Evolutionary conservation across 2,113 vertebrate genomes (phyloP), one percentile per base, ranked within the genome.

Genomic region (Calidris pygmaea): DNA sequence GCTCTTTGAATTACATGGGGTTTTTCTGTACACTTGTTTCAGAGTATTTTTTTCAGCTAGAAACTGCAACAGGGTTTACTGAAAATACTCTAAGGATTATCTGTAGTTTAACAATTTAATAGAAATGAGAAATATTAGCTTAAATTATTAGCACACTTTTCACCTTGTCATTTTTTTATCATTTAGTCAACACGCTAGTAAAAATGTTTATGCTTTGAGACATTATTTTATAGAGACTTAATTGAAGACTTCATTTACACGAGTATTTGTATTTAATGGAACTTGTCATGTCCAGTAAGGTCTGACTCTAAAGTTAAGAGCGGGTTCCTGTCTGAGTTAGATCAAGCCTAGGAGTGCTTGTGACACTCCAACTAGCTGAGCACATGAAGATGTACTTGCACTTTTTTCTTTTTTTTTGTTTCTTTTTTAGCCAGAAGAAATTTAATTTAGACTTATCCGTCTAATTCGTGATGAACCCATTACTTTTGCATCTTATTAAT

Each of bases 1-100:
- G 35, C 43, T 90, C 20, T 55, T 75, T 75, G 60, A 92, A 81
- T 84, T 95, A 78, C 34, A 7, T 48, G 12, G 4, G 5, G 0
- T 23, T 58, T 94, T 94, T 60, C 67, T 66, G 6, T 87, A 70
- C 45, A 50, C 59, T 94, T 87, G n/a, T 71, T 74, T 77, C 47
- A 55, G 47, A 60, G 59, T 16, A 8, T 12, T 6, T 37, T 79
- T 66, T 72, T 89, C 56, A 73, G 43, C 52, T 79, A 50, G 50
- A 85, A 93, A 66, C 48, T 87, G 14, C 50, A 62, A 16, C n/a
- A 65, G n/a, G 47, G 17, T 56, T 89, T 67, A 58, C 16, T 32
- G 47, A 73, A 91, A 95, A 73, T 50, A 41, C 15, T 60, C 39
- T 30, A 43, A 81, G 65, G 34, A 34, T 78, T 62, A 63, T 72